Conservation (phyloP, 1,140 invertebrate species). For the Papilio polyxenes region DNA sequence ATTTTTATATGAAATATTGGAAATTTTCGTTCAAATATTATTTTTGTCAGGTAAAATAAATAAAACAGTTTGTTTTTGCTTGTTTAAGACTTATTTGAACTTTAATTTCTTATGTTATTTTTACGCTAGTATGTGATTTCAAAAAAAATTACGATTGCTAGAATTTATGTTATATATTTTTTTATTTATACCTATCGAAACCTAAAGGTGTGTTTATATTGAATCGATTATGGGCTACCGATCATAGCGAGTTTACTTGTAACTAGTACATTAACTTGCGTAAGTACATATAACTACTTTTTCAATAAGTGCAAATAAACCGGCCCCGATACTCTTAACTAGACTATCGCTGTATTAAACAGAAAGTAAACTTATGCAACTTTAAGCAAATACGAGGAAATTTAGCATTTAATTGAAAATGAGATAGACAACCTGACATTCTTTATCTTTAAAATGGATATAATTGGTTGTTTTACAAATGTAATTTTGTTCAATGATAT, state of each 20-base stretch:
- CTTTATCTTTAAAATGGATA: background rate
- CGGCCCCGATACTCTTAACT: background rate
- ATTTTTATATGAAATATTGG: too few relatives aligned
- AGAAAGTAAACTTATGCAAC: conserved; percentile 23
- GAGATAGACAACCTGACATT: background rate
- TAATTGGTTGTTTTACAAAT: conserved; percentile 25
- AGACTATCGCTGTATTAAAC: background rate
- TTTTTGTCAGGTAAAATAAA: too few relatives aligned
- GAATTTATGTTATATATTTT: background rate
- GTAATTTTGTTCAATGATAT: conserved; percentile 3
- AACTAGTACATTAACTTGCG: conserved; percentile 16
- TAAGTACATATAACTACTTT: conserved; percentile 13
- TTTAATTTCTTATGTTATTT: too few relatives aligned
- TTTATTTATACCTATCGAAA: conserved; percentile 6
- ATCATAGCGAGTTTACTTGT: background rate
- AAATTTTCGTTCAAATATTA: too few relatives aligned
- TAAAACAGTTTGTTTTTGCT: too few relatives aligned
- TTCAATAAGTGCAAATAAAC: background rate
- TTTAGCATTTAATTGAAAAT: conserved; percentile 13
- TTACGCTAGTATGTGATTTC: too few relatives aligned
- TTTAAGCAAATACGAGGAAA: conserved; percentile 18
- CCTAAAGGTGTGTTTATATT: conserved; percentile 5
- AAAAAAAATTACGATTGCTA: too few relatives aligned
- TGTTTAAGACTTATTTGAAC: too few relatives aligned
- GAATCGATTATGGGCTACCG: background rate